phyloP scores from a whole-genome alignment of 2,113 vertebrate genomes.

The Corythornis cristatus region DNA sequence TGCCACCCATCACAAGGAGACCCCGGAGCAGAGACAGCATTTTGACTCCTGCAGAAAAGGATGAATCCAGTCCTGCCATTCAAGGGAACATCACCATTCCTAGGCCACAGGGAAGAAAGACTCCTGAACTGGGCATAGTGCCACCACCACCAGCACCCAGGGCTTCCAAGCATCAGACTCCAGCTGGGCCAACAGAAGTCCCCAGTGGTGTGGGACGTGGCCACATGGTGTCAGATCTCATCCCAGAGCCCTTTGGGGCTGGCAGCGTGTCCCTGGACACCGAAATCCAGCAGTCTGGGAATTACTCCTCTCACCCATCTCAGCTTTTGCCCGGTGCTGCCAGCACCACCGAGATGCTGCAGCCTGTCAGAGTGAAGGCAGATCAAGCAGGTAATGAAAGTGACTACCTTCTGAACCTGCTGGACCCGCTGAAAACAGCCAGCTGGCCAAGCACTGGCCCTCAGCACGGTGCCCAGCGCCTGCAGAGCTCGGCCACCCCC shows the following conservation, averaged over 20 bases:
- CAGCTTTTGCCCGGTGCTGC: slow-evolving; percentile 26
- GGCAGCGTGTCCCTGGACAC: slow-evolving; percentile 54
- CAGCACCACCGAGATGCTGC: slow-evolving; percentile 73
- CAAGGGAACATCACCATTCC: slow-evolving; percentile 89
- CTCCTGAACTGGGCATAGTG: slow-evolving; percentile 86
- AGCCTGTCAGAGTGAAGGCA: slow-evolving; percentile 68
- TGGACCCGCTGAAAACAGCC: slow-evolving; percentile 84
- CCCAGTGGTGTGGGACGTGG: background rate
- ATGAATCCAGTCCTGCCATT: slow-evolving; percentile 16
- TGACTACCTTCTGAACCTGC: slow-evolving; percentile 85
- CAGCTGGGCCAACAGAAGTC: background rate
- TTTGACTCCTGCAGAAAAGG: slow-evolving; percentile 50
- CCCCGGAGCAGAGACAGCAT: slow-evolving; percentile 66
- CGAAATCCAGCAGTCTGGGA: slow-evolving; percentile 72
- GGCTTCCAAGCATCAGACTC: slow-evolving; percentile 70
- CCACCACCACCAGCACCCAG: slow-evolving; percentile 82
- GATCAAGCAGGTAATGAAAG: slow-evolving; percentile 41
- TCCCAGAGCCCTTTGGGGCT: slow-evolving; percentile 55
- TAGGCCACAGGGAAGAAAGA: slow-evolving; percentile 91
- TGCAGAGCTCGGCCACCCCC: slow-evolving; percentile 6
- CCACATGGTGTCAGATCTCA: slow-evolving; percentile 43
- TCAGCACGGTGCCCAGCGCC: background rate
- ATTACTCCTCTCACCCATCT: background rate
- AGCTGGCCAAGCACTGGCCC: slow-evolving; percentile 31
- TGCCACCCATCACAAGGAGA: slow-evolving; percentile 33